phyloP scores from a whole-genome alignment of 2,888 invertebrate genomes.

The Lysandra bellargus region DNA sequence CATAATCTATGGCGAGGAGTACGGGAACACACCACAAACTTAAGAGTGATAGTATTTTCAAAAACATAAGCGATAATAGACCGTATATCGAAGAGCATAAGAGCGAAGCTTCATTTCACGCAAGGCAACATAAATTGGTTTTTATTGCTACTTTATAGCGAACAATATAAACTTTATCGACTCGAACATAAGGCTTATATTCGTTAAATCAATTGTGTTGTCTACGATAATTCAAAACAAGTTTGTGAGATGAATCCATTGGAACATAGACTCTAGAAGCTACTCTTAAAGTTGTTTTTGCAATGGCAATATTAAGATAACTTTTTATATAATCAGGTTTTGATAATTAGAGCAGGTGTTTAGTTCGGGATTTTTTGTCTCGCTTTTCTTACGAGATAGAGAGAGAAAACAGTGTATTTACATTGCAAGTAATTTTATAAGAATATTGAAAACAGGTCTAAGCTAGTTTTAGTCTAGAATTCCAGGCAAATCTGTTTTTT shows the following conservation, averaged over 20 bases:
- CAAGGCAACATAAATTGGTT: background rate
- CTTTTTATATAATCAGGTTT: slow-evolving; percentile 35
- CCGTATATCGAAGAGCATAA: background rate
- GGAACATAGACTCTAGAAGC: background rate
- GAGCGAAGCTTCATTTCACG: background rate
- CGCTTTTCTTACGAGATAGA: slow-evolving; percentile 27
- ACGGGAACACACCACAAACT: background rate
- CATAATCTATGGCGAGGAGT: slow-evolving; percentile 23
- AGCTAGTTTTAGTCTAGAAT: slow-evolving; percentile 4
- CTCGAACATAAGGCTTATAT: background rate
- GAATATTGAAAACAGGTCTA: slow-evolving; percentile 4
- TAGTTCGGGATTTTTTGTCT: slow-evolving; percentile 40
- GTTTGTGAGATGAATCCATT: background rate
- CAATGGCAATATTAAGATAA: background rate
- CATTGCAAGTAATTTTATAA: background rate
- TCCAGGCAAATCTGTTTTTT: background rate
- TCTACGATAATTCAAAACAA: slow-evolving; percentile 13
- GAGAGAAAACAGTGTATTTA: slow-evolving; percentile 17
- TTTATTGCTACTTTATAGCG: slow-evolving; percentile 7
- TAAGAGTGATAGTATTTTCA: background rate
- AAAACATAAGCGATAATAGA: background rate
- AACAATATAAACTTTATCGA: background rate
- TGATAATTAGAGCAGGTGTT: slow-evolving; percentile 45
- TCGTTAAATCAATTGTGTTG: slow-evolving; percentile 8
- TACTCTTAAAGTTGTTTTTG: slow-evolving; percentile 2